Percentiles rank a stretch among this genome's conserved stretches.
These are phyloP conservation scores for Gonatopus flavifemur DNA, from an alignment of 1,140 invertebrate genomes.

Conservation along the genomic window DNA sequence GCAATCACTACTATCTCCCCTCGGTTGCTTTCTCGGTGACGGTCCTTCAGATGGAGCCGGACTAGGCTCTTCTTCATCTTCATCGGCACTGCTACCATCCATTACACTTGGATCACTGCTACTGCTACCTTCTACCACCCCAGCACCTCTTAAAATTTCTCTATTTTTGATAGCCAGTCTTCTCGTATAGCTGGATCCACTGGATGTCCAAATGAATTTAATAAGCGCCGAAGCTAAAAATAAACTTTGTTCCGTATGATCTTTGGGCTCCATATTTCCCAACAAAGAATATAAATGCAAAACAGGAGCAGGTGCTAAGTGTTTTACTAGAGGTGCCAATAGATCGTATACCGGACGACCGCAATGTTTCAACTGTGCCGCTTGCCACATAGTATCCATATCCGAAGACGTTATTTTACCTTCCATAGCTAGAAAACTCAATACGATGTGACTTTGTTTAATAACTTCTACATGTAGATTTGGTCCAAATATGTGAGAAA, in stretches of 20 bases:
- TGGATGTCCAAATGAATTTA: conserved; percentile 86
- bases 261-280: conserved; percentile 81
- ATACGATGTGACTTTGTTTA: conserved; percentile 90
- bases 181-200: conserved; percentile 58
- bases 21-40: conserved; percentile 54
- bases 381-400: conserved; percentile 91
- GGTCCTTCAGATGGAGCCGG: conserved; percentile 55
- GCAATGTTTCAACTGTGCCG: conserved; percentile 92
- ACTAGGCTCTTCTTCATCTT: conserved; percentile 62
- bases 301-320: conserved; percentile 83
- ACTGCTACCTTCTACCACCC: conserved; percentile 56
- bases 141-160: conserved; percentile 37
- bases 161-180: conserved; percentile 52
- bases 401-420: conserved; percentile 87
- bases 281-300: conserved; percentile 84
- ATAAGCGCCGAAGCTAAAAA: conserved; percentile 86
- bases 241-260: conserved; percentile 91
- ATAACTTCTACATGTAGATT: conserved; percentile 95
- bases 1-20: conserved; percentile 44
- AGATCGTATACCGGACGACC: conserved; percentile 90
- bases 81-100: conserved; percentile 77
- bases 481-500: conserved; percentile 93
- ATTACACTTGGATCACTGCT: conserved; percentile 64
- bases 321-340: conserved; percentile 85
- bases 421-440: conserved; percentile 91